phyloP scores from a whole-genome alignment of 2,888 invertebrate genomes.

The Ennomos erosarius region DNA sequence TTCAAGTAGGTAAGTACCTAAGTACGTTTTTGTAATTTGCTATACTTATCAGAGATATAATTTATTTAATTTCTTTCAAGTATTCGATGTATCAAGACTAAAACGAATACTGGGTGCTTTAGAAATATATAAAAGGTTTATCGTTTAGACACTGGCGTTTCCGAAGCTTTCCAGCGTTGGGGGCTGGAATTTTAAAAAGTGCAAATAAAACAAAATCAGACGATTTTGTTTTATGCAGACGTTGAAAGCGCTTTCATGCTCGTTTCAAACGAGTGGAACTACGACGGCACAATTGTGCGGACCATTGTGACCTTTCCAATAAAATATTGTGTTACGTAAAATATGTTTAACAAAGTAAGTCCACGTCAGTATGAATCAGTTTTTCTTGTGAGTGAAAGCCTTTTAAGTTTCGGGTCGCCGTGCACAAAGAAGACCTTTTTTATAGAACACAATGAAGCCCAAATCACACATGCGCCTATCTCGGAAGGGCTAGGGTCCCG shows the following conservation, averaged over 20 bases:
- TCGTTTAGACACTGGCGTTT: conserved; percentile 39
- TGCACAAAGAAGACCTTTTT: conserved; percentile 52
- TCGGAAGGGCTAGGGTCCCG: conserved; percentile 51
- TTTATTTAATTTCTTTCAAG: not conserved
- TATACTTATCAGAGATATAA: not conserved
- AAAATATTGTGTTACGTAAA: conserved; percentile 18
- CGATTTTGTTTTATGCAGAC: conserved; percentile 53
- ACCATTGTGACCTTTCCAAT: conserved; percentile 15
- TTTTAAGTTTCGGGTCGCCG: conserved; percentile 50
- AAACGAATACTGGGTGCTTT: not conserved
- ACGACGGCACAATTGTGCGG: conserved; percentile 16
- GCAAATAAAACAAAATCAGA: conserved; percentile 46
- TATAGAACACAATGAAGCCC: conserved; percentile 54
- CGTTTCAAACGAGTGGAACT: conserved; percentile 26
- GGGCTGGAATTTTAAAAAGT: conserved; percentile 43
- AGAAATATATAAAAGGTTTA: conserved; percentile 17
- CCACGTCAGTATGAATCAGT: conserved; percentile 28
- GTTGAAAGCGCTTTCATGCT: conserved; percentile 42
- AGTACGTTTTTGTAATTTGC: not conserved
- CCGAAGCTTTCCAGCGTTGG: conserved; percentile 28
- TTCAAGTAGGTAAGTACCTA: too few relatives aligned
- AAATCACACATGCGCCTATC: conserved; percentile 57
- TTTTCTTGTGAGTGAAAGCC: conserved; percentile 39
- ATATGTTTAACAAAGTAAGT: conserved; percentile 25
- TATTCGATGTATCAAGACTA: not conserved